A percentile compares a stretch with the other conserved stretches of the same genome.
These are phyloP conservation scores for Homarus gammarus DNA, from an alignment of 2,888 invertebrate species.

Conservation along the genomic window DNA sequence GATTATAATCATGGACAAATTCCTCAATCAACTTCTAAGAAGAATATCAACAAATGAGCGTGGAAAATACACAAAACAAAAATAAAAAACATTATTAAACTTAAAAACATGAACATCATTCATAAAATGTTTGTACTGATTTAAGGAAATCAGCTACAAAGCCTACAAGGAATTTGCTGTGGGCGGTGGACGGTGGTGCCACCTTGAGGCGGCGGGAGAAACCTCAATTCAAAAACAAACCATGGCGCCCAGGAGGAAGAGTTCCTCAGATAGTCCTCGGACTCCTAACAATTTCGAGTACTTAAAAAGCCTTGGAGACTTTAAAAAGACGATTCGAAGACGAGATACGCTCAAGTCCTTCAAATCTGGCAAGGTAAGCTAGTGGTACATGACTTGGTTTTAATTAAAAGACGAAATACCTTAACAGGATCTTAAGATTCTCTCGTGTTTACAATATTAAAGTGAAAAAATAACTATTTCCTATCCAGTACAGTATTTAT, in stretches of 20 bases:
- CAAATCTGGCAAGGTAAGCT: constrained; percentile 65
- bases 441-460: background rate
- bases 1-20: no score
- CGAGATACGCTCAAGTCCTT: constrained; percentile 67
- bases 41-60: no score
- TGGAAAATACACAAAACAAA: no score
- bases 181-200: constrained; percentile 5
- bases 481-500: no score
- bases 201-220: constrained; percentile 27
- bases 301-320: constrained; percentile 70
- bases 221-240: constrained; percentile 65
- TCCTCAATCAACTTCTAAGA: no score
- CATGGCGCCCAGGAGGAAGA: constrained; percentile 68
- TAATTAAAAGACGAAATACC: no score
- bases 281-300: constrained; percentile 74
- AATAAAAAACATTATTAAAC: no score
- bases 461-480: background rate
- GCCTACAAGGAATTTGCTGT: no score
- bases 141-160: no score
- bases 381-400: background rate
- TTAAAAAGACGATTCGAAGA: constrained; percentile 66
- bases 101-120: no score
- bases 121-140: no score
- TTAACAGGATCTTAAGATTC: background rate
- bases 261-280: constrained; percentile 6